Evolutionary conservation across 2,888 invertebrate genomes (phyloP).

Genomic region (Baccha elongata): DNA sequence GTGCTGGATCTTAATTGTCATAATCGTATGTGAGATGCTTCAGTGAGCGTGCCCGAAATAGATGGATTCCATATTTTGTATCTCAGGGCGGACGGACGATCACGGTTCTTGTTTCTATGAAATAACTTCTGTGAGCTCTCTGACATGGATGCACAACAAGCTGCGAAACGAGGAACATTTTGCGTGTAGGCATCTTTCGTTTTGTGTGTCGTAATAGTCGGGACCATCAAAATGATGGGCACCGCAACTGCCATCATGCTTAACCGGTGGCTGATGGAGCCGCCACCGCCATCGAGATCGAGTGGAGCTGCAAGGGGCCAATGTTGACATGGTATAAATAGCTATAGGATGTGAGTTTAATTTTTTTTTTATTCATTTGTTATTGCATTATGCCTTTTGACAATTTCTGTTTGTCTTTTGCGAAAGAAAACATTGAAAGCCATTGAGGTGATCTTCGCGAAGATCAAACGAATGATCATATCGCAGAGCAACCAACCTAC

Average conservation of each 20-base stretch:
- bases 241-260: constrained; percentile 56
- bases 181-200: constrained; percentile 58
- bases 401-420: constrained; percentile 59
- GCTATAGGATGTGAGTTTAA: constrained; percentile 64
- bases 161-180: constrained; percentile 66
- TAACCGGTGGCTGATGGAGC: constrained; percentile 64
- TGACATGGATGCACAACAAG: constrained; percentile 56
- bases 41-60: constrained; percentile 68
- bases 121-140: constrained; percentile 8
- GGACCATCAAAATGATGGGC: constrained; percentile 70
- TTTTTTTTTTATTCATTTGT: not conserved
- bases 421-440: constrained; percentile 53
- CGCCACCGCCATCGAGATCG: constrained; percentile 11
- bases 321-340: constrained; percentile 71
- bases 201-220: constrained; percentile 56
- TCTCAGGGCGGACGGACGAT: constrained; percentile 3
- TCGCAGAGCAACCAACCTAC: constrained; percentile 10
- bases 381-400: constrained; percentile 47
- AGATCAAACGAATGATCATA: constrained; percentile 61
- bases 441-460: constrained; percentile 61
- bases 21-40: constrained; percentile 71
- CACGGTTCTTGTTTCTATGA: constrained; percentile 2
- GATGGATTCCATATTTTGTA: constrained; percentile 68
- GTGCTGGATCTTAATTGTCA: constrained; percentile 74
- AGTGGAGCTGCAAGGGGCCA: constrained; percentile 46